Percentiles rank a stretch among this genome's conserved stretches.
These are phyloP conservation scores for Acleris emargana DNA, from an alignment of 2,888 invertebrate species.

Conservation along the genomic window DNA sequence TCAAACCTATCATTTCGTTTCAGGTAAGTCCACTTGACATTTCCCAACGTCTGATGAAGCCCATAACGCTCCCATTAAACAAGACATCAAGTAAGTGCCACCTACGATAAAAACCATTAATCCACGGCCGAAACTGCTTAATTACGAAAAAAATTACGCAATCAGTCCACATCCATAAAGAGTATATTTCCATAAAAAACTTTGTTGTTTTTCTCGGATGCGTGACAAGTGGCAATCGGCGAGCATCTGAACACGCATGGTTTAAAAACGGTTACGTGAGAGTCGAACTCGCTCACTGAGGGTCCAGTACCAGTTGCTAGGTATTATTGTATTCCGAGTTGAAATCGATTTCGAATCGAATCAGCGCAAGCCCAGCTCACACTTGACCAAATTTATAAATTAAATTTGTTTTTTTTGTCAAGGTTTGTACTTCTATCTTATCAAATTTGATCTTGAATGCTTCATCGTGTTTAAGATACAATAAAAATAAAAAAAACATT, in stretches of 20 bases:
- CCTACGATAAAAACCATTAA: conserved; percentile 17
- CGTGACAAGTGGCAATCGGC: conserved; percentile 26
- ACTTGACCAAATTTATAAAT: too few species aligned
- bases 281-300: too few species aligned
- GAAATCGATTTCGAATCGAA: too few species aligned
- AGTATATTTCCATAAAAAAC: conserved; percentile 33
- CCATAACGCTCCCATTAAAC: conserved; percentile 17
- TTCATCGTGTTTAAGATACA: too few species aligned
- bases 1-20: conserved; percentile 10
- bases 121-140: conserved; percentile 24
- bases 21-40: conserved; percentile 34
- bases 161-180: conserved; percentile 27
- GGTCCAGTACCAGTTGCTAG: too few species aligned
- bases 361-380: too few species aligned
- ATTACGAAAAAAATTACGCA: conserved; percentile 28
- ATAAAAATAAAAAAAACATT: too few species aligned
- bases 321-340: too few species aligned
- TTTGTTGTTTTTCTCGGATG: conserved; percentile 30
- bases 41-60: conserved; percentile 11
- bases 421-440: too few species aligned
- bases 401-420: too few species aligned
- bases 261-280: not conserved
- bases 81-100: conserved; percentile 26
- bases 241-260: conserved; percentile 22
- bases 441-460: too few species aligned